These are phyloP conservation scores for Periphyllus acericola DNA, from an alignment of 2,888 invertebrate species.

Conservation along the genomic window DNA sequence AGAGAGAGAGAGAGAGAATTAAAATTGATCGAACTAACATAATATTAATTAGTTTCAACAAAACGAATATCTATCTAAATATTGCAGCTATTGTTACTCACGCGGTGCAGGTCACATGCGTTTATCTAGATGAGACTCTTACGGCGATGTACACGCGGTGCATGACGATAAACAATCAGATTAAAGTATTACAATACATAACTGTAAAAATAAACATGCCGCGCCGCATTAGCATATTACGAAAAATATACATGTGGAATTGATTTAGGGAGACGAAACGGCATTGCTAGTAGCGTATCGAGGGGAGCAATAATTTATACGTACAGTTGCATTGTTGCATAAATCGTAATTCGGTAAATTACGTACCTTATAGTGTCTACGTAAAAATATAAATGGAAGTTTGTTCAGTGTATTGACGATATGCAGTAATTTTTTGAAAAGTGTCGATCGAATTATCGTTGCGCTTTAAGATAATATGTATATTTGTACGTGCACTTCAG, in stretches of 20 bases:
- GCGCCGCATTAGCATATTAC: not conserved
- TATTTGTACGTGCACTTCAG: no score
- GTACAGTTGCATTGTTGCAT: not conserved
- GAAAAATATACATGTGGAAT: not conserved
- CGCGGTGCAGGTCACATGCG: no score
- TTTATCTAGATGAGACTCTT: no score
- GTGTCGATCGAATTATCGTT: not conserved
- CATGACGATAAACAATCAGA: no score
- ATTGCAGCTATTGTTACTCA: no score
- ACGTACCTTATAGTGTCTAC: not conserved
- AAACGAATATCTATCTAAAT: no score
- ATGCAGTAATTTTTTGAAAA: not conserved
- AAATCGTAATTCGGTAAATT: not conserved
- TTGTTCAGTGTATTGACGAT: not conserved
- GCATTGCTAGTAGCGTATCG: not conserved
- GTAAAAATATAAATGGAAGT: not conserved
- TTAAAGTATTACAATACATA: no score
- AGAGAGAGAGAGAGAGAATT: no score
- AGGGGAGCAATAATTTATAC: not conserved
- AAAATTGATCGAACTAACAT: no score
- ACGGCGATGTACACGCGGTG: no score
- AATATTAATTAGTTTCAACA: no score
- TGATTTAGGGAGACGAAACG: not conserved
- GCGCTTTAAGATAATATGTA: no score
- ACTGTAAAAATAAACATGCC: not conserved